Base-by-base conservation (phyloP, 2,888 invertebrate species). In the Drosophila atroscutellata region DNA sequence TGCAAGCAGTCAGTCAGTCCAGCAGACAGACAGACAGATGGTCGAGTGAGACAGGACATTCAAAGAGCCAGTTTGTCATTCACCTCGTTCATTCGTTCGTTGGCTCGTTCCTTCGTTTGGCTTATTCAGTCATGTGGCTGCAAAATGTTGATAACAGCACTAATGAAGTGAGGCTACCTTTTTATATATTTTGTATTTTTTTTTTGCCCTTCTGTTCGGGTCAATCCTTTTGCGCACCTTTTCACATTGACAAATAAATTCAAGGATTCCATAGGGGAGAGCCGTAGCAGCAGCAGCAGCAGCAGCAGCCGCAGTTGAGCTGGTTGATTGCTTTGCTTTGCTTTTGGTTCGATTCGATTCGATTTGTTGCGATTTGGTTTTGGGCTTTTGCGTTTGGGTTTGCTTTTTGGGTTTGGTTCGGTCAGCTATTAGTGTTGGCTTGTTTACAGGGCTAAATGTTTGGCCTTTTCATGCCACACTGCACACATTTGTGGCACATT, bases 401-500 rank as follows among this genome's bases (percentile, higher is more conserved):
- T 63, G 42, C 37, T 39, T 37, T 60, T 26, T 7, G 45, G 61
- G 56, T 59, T 56, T 56, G 66, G 75, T 73, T 59, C 52, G 66
- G 79, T 73, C 86, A 81, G 83, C 83, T 83, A 83, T 81, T 83
- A 80, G 86, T 77, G 80, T 77, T 80, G 73, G 69, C 55, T 75
- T 83, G 81, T 84, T 88, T 86, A 82, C 75, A 61, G 70, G 68
- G 70, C 73, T 79, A 81, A 86, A 86, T 81, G 86, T 84, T 89
- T 86, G 85, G 76, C 86, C 86, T 86, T 87, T 87, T 84, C 78
- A 89, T 81, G 86, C 68, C 83, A 75, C 68, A 83, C 47, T 88
- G 86, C 75, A 79, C 89, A 86, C 81, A 81, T 84, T 89, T 87
- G 89, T 83, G 88, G 88, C 84, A 83, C 84, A 89, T 87, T 87